phyloP scores from a whole-genome alignment of 2,888 invertebrate genomes.

The Celastrina argiolus region DNA sequence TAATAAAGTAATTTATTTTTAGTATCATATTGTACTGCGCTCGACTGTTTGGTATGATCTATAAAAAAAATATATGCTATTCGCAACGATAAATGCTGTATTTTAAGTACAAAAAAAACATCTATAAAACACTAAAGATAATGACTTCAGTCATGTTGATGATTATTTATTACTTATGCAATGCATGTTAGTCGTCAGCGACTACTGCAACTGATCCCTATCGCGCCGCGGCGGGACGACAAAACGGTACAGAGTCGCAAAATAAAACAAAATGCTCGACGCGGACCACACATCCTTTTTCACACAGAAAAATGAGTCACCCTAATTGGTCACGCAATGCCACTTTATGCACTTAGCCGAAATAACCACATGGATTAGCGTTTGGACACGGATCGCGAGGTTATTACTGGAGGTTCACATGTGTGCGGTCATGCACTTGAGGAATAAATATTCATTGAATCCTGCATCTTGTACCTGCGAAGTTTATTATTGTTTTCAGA shows the following conservation, averaged over 20 bases:
- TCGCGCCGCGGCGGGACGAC: not conserved
- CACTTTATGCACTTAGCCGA: slow-evolving; percentile 8
- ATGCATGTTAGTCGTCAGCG: not conserved
- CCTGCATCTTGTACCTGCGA: too few species aligned
- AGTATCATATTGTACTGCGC: not conserved
- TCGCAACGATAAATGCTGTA: slow-evolving; percentile 6
- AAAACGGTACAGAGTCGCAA: slow-evolving; percentile 7
- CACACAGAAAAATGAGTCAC: slow-evolving; percentile 11
- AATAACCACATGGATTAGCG: slow-evolving; percentile 7
- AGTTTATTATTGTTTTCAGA: too few species aligned
- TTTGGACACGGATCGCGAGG: not conserved
- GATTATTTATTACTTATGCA: slow-evolving; percentile 11
- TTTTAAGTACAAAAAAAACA: not conserved
- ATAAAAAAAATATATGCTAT: not conserved
- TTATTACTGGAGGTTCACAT: not conserved
- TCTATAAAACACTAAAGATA: too few species aligned
- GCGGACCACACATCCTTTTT: slow-evolving; percentile 21
- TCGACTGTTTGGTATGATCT: not conserved
- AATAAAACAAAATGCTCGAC: slow-evolving; percentile 10
- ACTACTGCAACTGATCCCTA: slow-evolving; percentile 6
- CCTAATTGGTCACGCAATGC: slow-evolving; percentile 16
- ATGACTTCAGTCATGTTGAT: slow-evolving; percentile 3
- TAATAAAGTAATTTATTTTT: too few species aligned
- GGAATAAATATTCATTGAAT: too few species aligned
- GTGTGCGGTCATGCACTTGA: not conserved